Conservation (phyloP, 2,113 vertebrate genomes). For the Uria lomvia region DNA sequence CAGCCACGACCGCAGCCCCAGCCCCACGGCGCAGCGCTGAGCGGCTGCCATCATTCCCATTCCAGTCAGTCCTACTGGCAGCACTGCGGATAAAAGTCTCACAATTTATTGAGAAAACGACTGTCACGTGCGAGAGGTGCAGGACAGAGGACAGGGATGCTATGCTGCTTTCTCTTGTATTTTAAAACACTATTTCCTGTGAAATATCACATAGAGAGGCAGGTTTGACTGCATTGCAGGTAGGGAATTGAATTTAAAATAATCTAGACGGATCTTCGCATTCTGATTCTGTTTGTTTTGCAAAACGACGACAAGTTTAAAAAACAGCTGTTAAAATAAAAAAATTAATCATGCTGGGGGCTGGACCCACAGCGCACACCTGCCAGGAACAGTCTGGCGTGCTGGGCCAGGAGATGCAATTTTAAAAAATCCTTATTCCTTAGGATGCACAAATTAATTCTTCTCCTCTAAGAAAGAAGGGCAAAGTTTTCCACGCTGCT, state of each 20-base stretch:
- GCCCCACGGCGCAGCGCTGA: neutral
- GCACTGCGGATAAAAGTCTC: neutral
- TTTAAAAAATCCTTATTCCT: neutral
- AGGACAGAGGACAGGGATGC: neutral
- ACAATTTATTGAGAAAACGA: neutral
- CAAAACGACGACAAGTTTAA: neutral
- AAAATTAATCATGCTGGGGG: neutral
- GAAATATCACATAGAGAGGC: neutral
- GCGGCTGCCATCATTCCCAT: neutral
- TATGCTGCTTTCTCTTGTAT: neutral
- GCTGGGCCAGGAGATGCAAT: neutral
- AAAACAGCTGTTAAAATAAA: neutral
- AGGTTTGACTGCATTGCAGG: neutral
- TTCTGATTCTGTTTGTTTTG: neutral
- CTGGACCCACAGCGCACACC: neutral
- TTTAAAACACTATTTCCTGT: neutral
- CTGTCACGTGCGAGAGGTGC: neutral
- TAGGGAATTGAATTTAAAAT: neutral
- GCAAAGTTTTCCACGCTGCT: constrained; percentile 19
- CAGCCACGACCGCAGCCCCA: neutral
- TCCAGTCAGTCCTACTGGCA: neutral
- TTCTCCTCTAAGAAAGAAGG: constrained; percentile 37
- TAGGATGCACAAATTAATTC: constrained; percentile 43
- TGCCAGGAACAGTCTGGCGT: neutral
- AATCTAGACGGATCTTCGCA: neutral